A percentile compares a stretch with the other conserved stretches of the same genome.
Conservation (phyloP, 2,797 vertebrate genomes). For the Peromyscus nudipes region DNA sequence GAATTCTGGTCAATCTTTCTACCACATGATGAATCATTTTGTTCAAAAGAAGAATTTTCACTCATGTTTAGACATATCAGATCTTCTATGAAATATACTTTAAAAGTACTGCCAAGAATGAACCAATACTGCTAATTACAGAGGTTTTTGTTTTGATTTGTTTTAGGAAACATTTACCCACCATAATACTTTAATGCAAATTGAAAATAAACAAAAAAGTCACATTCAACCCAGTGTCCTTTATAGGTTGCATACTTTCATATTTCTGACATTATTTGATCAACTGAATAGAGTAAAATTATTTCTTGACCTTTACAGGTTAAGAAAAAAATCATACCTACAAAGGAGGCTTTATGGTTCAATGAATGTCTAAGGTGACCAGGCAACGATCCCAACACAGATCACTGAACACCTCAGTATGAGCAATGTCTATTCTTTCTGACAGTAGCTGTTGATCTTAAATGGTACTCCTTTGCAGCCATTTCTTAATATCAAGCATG, state of each 20-base stretch:
- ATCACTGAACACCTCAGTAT: background rate
- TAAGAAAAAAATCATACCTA: background rate
- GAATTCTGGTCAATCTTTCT: constrained; percentile 2
- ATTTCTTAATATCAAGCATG: constrained; percentile 48
- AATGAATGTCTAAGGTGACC: background rate
- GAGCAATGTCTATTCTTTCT: background rate
- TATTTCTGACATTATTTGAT: background rate
- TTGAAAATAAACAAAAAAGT: background rate
- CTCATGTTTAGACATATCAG: background rate
- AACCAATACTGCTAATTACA: background rate
- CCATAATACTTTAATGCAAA: constrained; percentile 1
- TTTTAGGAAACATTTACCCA: background rate
- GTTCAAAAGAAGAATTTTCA: background rate
- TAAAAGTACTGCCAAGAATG: background rate
- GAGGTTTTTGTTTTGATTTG: background rate
- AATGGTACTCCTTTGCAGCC: background rate
- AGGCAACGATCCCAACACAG: background rate
- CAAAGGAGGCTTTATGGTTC: background rate
- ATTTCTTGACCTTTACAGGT: background rate
- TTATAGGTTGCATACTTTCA: background rate
- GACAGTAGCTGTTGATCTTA: constrained; percentile 21
- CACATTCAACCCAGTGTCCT: background rate
- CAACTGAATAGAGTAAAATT: constrained; percentile 9
- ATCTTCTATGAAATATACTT: background rate
- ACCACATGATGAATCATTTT: background rate